A percentile compares a stretch with the other conserved stretches of the same genome.
These are phyloP conservation scores for Aphodius granarius DNA, from an alignment of 2,888 invertebrate species.

Conservation along the genomic window DNA sequence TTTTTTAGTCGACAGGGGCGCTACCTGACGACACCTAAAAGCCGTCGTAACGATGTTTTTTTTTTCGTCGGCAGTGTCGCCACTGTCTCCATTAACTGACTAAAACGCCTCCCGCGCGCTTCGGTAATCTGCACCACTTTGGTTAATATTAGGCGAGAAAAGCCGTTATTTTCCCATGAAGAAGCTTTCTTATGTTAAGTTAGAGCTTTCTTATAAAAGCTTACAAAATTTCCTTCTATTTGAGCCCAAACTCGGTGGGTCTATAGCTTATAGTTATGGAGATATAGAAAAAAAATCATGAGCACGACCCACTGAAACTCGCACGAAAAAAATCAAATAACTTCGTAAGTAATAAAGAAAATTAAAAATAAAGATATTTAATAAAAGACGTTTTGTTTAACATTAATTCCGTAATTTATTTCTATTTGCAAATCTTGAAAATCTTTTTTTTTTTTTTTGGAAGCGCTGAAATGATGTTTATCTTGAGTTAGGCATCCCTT, in stretches of 20 bases:
- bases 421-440: too few relatives aligned
- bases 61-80: not conserved
- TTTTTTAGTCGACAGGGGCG: not conserved
- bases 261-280: not conserved
- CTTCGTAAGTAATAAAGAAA: not conserved
- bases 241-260: not conserved
- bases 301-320: not conserved
- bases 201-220: not conserved
- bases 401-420: too few relatives aligned
- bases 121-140: conserved; percentile 1
- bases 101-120: not conserved
- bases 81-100: not conserved
- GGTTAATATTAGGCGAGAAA: not conserved
- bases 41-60: not conserved
- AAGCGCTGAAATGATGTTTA: not conserved
- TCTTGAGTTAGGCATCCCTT: not conserved
- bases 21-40: not conserved
- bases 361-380: conserved; percentile 2
- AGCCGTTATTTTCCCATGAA: not conserved
- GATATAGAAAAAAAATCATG: not conserved
- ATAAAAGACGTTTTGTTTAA: not conserved
- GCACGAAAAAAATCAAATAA: not conserved
- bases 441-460: not conserved
- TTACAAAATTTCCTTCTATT: not conserved
- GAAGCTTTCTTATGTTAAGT: not conserved